Conservation (phyloP, 2,113 vertebrate species). For the Henicopernis longicauda region DNA sequence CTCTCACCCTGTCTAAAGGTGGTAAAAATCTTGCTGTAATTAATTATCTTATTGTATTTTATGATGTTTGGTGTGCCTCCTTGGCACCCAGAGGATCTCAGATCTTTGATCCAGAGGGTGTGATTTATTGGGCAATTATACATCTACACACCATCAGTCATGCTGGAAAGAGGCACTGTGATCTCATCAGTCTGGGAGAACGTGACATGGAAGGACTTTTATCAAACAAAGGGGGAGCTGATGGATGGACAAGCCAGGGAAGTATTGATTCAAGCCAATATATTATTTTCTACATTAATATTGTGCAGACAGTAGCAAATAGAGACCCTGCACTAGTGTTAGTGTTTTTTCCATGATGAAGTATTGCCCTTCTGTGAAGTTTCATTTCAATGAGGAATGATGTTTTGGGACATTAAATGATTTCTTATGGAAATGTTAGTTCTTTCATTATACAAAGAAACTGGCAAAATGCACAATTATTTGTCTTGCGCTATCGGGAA, state of each 20-base stretch:
- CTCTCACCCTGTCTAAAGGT: background rate
- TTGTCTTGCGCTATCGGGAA: background rate
- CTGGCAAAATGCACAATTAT: background rate
- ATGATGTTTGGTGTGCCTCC: slow-evolving; percentile 6
- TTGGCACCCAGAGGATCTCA: background rate
- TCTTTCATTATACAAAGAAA: slow-evolving; percentile 4
- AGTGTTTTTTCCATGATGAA: background rate
- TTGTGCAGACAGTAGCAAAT: slow-evolving; percentile 29
- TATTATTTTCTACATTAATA: slow-evolving; percentile 57
- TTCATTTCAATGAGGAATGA: background rate
- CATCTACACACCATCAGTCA: slow-evolving; percentile 21
- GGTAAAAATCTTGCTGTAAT: slow-evolving; percentile 18
- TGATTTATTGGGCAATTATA: slow-evolving; percentile 52
- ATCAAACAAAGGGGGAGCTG: slow-evolving; percentile 26
- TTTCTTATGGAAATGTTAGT: background rate
- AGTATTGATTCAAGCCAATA: slow-evolving; percentile 63
- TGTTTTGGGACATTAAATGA: background rate
- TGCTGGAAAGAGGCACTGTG: slow-evolving; percentile 34
- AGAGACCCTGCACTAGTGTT: background rate
- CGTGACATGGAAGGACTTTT: slow-evolving; percentile 25
- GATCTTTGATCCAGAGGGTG: slow-evolving; percentile 9
- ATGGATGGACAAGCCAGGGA: slow-evolving; percentile 33
- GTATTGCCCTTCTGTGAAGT: background rate
- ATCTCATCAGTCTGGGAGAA: slow-evolving; percentile 39
- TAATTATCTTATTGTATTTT: slow-evolving; percentile 25